Conservation (phyloP, 2,113 vertebrate species). For the Oceanodroma tethys region DNA sequence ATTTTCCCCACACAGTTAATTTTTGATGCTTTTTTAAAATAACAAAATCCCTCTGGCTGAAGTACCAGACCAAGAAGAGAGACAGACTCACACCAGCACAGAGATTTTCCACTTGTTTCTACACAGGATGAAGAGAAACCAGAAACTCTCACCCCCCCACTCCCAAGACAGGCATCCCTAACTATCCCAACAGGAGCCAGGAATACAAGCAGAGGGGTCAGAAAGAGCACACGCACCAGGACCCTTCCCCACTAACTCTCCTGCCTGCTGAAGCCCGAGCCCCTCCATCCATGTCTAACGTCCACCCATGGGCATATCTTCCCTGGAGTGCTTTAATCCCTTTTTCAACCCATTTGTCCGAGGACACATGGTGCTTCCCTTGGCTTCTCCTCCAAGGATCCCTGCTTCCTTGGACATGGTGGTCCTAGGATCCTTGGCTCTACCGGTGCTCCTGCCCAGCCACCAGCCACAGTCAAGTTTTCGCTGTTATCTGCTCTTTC, state of each 20-base stretch:
- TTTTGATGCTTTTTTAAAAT: background rate
- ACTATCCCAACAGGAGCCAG: background rate
- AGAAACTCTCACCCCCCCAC: background rate
- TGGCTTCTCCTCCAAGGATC: background rate
- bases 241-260: background rate
- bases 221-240: background rate
- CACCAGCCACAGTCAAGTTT: background rate
- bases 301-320: background rate
- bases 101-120: background rate
- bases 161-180: background rate
- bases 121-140: background rate
- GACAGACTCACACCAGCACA: background rate
- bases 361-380: background rate
- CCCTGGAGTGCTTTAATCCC: background rate
- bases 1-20: background rate
- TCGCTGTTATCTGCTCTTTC: background rate
- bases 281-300: background rate
- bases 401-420: background rate
- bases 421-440: background rate
- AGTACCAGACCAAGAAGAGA: background rate
- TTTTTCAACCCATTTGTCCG: background rate
- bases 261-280: background rate
- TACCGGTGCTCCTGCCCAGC: fast-evolving
- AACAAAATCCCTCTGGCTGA: background rate
- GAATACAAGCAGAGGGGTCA: background rate